Evolutionary conservation across 1,140 invertebrate genomes (phyloP).

Genomic region (Dreissena polymorpha): DNA sequence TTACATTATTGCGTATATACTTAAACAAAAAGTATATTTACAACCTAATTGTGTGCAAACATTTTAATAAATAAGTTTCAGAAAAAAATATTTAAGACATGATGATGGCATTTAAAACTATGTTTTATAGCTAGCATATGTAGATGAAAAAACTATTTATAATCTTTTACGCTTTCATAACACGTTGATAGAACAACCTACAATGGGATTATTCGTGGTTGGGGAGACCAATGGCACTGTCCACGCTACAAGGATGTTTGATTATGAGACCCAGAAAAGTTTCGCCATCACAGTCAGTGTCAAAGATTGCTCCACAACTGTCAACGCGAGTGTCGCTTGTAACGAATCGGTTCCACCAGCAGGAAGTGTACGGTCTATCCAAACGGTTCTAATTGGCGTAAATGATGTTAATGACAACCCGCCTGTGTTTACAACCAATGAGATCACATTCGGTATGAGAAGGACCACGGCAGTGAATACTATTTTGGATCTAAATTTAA

Average conservation of each 20-base stretch:
- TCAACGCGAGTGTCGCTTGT: neutral
- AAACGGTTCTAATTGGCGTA: neutral
- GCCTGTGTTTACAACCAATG: conserved; percentile 28
- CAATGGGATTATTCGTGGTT: neutral
- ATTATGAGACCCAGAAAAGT: conserved; percentile 3
- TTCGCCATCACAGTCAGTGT: conserved; percentile 12
- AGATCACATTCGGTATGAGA: conserved; percentile 43
- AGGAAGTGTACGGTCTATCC: neutral
- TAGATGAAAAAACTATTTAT: too few relatives aligned
- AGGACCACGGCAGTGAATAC: conserved; percentile 6
- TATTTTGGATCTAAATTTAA: conserved; percentile 12
- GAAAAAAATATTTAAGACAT: too few relatives aligned
- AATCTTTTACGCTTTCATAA: too few relatives aligned
- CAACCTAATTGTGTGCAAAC: too few relatives aligned
- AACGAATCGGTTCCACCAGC: neutral
- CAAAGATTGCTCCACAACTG: conserved; percentile 26
- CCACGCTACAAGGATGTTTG: neutral
- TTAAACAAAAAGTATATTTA: too few relatives aligned
- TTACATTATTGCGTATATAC: too few relatives aligned
- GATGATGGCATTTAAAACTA: too few relatives aligned
- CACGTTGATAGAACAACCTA: neutral
- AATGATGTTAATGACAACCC: conserved; percentile 38
- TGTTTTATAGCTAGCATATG: too few relatives aligned
- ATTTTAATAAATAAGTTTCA: too few relatives aligned
- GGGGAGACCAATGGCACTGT: conserved; percentile 27